These are phyloP conservation scores for Muscicapa comitata DNA, from an alignment of 2,797 vertebrate species.

Conservation along the genomic window DNA sequence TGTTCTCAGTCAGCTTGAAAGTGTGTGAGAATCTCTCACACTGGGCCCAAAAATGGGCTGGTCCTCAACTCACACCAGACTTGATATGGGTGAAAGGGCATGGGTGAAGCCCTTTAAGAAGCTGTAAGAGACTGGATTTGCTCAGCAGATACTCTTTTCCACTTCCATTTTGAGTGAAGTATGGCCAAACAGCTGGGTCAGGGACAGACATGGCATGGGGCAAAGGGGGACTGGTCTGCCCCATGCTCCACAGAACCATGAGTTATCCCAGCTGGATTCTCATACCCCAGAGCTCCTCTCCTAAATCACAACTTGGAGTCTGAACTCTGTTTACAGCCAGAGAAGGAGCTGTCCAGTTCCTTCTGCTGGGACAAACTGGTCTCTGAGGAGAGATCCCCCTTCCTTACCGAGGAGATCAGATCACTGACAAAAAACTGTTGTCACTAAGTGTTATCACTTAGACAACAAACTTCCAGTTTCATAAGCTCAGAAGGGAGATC, in stretches of 20 bases:
- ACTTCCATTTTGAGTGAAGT: background rate
- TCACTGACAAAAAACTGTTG: background rate
- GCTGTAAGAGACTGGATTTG: background rate
- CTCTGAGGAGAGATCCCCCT: background rate
- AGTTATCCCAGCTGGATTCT: background rate
- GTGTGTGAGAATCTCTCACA: background rate
- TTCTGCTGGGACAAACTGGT: background rate
- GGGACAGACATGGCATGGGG: background rate
- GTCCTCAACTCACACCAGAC: background rate
- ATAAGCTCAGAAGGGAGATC: background rate
- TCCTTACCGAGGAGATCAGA: background rate
- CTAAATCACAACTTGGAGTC: background rate
- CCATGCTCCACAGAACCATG: background rate
- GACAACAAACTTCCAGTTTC: background rate
- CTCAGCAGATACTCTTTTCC: background rate
- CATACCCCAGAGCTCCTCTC: background rate
- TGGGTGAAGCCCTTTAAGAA: background rate
- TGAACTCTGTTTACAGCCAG: background rate
- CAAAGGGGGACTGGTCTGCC: background rate
- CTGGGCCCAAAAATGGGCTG: background rate
- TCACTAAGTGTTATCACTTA: background rate
- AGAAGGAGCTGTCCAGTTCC: background rate
- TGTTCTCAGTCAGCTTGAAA: background rate
- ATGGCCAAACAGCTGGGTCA: background rate
- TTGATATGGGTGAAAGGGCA: background rate